These are phyloP conservation scores for Psettodes erumei DNA, from an alignment of 2,113 vertebrate genomes.

Conservation along the genomic window DNA sequence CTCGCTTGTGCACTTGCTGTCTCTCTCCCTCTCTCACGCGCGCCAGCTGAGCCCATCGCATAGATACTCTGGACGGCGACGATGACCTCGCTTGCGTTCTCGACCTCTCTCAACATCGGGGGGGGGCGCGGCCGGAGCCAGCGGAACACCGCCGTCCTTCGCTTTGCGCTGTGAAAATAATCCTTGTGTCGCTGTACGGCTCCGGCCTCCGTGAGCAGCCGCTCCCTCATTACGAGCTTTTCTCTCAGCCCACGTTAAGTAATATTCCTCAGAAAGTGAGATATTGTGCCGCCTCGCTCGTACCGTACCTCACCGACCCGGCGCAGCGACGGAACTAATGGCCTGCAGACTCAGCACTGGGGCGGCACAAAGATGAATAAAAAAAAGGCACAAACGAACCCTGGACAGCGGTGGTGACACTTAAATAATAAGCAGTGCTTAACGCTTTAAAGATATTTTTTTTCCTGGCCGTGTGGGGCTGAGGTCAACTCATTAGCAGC, in stretches of 20 bases:
- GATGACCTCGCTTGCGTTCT: slow-evolving; percentile 68
- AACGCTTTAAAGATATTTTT: slow-evolving; percentile 62
- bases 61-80: slow-evolving; percentile 60
- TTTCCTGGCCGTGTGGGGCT: slow-evolving; percentile 55
- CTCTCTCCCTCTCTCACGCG: slow-evolving; percentile 30
- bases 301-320: slow-evolving; percentile 50
- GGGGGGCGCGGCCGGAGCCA: no score
- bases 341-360: slow-evolving; percentile 69
- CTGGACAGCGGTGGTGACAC: slow-evolving; percentile 65
- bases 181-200: slow-evolving; percentile 42
- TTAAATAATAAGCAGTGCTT: slow-evolving; percentile 79
- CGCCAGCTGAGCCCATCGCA: slow-evolving; percentile 57
- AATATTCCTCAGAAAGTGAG: slow-evolving; percentile 59
- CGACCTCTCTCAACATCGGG: slow-evolving; percentile 49
- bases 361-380: slow-evolving; percentile 59
- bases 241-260: slow-evolving; percentile 50
- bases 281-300: slow-evolving; percentile 46
- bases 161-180: slow-evolving; percentile 46
- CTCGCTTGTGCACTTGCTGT: slow-evolving; percentile 33
- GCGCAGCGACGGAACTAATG: slow-evolving; percentile 64
- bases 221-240: slow-evolving; percentile 59
- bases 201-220: slow-evolving; percentile 30
- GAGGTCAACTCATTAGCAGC: slow-evolving; percentile 74
- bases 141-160: slow-evolving; percentile 42
- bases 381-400: slow-evolving; percentile 58